Evolutionary conservation across 2,888 invertebrate species (phyloP).

Genomic region (Eristalis arbustorum): DNA sequence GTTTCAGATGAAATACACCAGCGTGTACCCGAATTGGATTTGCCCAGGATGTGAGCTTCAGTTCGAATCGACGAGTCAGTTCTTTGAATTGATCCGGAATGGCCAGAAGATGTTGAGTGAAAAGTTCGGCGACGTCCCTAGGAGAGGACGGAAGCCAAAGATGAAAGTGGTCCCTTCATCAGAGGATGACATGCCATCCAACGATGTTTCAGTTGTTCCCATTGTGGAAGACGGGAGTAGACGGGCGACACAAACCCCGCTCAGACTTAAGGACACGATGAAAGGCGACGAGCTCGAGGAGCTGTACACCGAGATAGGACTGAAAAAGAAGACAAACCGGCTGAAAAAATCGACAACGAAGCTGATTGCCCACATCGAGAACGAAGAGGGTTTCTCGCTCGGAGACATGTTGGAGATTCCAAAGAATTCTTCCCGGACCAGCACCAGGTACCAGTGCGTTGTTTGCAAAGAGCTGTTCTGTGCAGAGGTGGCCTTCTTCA

Average conservation of each 20-base stretch:
- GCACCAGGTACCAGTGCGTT: constrained; percentile 76
- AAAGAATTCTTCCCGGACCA: not conserved
- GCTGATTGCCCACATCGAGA: constrained; percentile 33
- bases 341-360: not conserved
- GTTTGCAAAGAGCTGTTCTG: constrained; percentile 81
- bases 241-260: constrained; percentile 85
- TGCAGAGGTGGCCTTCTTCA: constrained; percentile 81
- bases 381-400: constrained; percentile 77
- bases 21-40: constrained; percentile 86
- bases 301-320: constrained; percentile 87
- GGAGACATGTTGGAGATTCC: constrained; percentile 41
- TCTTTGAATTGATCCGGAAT: constrained; percentile 86
- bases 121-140: constrained; percentile 78
- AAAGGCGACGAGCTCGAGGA: constrained; percentile 89
- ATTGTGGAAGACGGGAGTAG: constrained; percentile 3
- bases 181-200: constrained; percentile 77
- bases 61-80: constrained; percentile 87
- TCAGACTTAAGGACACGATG: constrained; percentile 83
- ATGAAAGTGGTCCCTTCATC: not conserved
- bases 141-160: constrained; percentile 62
- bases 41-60: constrained; percentile 90
- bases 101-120: constrained; percentile 82
- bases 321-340: constrained; percentile 82
- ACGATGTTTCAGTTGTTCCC: constrained; percentile 79
- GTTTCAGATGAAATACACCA: constrained; percentile 85